Evolutionary conservation across 1,140 invertebrate genomes (phyloP).

Genomic region (Kradibia gibbosae): DNA sequence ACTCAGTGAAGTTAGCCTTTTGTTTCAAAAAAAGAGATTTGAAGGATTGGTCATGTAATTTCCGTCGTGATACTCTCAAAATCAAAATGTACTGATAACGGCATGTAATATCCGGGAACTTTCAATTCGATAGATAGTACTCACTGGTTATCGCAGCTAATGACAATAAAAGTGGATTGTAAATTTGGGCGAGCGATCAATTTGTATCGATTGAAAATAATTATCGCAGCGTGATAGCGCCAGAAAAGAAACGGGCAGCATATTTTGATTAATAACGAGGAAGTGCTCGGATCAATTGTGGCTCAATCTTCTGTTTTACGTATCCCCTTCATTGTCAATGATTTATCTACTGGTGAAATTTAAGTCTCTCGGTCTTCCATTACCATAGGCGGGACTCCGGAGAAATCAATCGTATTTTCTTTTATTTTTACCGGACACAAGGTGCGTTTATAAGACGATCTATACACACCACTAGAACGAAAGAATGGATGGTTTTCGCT

Average conservation of each 20-base stretch:
- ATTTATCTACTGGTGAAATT: slow-evolving; percentile 21
- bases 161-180: too few relatives aligned
- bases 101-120: too few relatives aligned
- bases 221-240: slow-evolving; percentile 53
- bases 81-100: too few relatives aligned
- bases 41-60: too few relatives aligned
- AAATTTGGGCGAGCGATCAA: slow-evolving; percentile 43
- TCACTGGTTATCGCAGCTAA: too few relatives aligned
- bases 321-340: slow-evolving; percentile 15
- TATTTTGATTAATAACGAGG: slow-evolving; percentile 66
- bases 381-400: not conserved
- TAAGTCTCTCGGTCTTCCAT: not conserved
- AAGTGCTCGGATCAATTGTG: slow-evolving; percentile 48
- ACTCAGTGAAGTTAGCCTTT: too few relatives aligned
- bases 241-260: slow-evolving; percentile 55
- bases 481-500: not conserved
- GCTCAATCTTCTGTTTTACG: slow-evolving; percentile 45
- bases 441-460: not conserved
- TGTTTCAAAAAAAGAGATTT: too few relatives aligned
- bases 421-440: not conserved
- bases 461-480: not conserved
- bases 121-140: too few relatives aligned
- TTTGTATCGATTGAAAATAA: slow-evolving; percentile 65
- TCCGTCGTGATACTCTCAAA: too few relatives aligned
- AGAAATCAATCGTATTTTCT: not conserved